phyloP scores from a whole-genome alignment of 92 coral and sea anemone genomes.

The Ricordea florida region DNA sequence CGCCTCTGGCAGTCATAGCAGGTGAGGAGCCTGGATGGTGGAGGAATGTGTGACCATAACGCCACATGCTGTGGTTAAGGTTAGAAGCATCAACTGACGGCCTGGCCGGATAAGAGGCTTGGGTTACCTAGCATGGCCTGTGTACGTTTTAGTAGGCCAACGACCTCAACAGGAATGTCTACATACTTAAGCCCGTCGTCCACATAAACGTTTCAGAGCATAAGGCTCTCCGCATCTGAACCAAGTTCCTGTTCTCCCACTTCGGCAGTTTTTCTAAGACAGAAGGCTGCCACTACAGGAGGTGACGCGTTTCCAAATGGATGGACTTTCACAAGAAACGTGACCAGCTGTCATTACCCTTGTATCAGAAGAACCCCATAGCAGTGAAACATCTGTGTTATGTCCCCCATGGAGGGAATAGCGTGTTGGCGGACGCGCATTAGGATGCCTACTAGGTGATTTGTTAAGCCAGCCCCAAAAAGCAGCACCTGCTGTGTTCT shows the following conservation, averaged over 20 bases:
- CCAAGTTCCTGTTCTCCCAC: too few species aligned
- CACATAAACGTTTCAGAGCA: too few species aligned
- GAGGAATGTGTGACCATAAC: constrained; percentile 11
- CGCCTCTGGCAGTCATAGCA: constrained; percentile 5
- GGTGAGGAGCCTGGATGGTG: not conserved
- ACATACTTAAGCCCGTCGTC: too few species aligned
- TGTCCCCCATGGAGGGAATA: constrained; percentile 38
- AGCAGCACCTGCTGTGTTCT: constrained; percentile 30
- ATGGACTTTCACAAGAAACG: constrained; percentile 45
- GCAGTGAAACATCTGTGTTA: constrained; percentile 59
- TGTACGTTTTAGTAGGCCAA: too few species aligned
- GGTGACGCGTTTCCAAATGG: constrained; percentile 38
- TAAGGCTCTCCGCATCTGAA: too few species aligned
- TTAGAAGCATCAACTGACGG: constrained; percentile 44
- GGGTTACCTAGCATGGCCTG: too few species aligned
- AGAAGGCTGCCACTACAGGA: constrained; percentile 55
- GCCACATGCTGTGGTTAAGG: constrained; percentile 43
- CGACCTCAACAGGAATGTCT: too few species aligned
- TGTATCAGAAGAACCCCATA: constrained; percentile 50
- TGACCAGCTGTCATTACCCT: constrained; percentile 24
- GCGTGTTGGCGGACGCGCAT: constrained; percentile 48
- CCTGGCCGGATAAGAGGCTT: constrained; percentile 44
- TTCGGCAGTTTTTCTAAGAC: too few species aligned
- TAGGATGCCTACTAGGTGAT: constrained; percentile 42
- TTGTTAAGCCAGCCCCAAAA: constrained; percentile 33